These are phyloP conservation scores for Takifugu rubripes DNA, from an alignment of 2,797 vertebrate species.

Conservation along the genomic window DNA sequence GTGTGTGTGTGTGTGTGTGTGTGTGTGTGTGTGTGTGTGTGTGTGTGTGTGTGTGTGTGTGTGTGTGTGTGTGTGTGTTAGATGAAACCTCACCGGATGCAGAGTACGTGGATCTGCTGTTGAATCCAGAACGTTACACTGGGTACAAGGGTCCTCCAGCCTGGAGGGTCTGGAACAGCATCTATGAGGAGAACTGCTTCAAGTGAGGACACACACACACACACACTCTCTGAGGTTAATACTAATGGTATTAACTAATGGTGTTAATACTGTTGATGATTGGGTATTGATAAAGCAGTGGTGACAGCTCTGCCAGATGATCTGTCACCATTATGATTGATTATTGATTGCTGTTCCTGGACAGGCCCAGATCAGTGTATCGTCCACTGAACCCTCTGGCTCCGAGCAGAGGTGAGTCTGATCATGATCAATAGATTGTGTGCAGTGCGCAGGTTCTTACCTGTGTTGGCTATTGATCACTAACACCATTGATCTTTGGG, in stretches of 20 bases:
- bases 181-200: constrained; percentile 98
- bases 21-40: constrained; percentile 12
- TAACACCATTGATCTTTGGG: background rate
- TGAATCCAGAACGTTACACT: constrained; percentile 92
- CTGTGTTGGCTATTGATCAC: background rate
- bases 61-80: constrained; percentile 47
- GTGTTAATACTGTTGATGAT: too few species aligned
- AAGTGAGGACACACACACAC: constrained; percentile 74
- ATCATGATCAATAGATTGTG: background rate
- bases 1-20: background rate
- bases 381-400: constrained; percentile 92
- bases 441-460: background rate
- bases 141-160: constrained; percentile 91
- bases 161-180: constrained; percentile 97
- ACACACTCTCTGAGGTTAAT: background rate
- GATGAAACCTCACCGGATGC: constrained; percentile 89
- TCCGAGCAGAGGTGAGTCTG: constrained; percentile 80
- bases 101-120: constrained; percentile 89
- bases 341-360: constrained; percentile 16
- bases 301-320: background rate
- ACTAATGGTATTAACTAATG: too few species aligned
- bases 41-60: constrained; percentile 15
- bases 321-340: background rate
- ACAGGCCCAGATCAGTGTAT: constrained; percentile 94
- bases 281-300: too few species aligned